Evolutionary conservation across 92 coral and sea anemone genomes (phyloP).

Genomic region (Epizoanthus scotinus): DNA sequence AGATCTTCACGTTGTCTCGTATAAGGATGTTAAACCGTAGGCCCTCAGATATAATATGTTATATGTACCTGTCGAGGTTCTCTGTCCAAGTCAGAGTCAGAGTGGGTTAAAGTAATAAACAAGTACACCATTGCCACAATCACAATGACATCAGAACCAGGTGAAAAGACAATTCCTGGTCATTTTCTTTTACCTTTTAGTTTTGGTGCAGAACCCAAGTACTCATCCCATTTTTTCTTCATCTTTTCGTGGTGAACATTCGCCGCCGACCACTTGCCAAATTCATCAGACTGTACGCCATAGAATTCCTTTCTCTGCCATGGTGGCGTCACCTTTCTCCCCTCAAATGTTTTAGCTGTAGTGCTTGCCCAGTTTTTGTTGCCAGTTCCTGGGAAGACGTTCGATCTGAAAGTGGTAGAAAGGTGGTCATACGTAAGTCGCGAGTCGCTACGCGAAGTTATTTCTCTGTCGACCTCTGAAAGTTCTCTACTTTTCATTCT

Average conservation of each 20-base stretch:
- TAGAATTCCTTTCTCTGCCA: constrained; percentile 69
- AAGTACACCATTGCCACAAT: too few relatives aligned
- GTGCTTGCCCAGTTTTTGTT: constrained; percentile 85
- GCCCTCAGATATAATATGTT: too few relatives aligned
- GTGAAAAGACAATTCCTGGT: too few relatives aligned
- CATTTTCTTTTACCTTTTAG: constrained; percentile 70
- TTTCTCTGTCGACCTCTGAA: neutral
- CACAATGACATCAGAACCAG: too few relatives aligned
- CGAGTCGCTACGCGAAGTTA: neutral
- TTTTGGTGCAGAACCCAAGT: constrained; percentile 73
- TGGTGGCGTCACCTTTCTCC: constrained; percentile 59
- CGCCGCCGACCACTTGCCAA: constrained; percentile 94
- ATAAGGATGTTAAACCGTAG: too few relatives aligned
- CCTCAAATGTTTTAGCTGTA: constrained; percentile 62
- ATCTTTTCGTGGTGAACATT: constrained; percentile 90
- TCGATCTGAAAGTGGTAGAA: constrained; percentile 79
- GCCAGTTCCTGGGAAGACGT: constrained; percentile 93
- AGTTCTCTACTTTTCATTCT: constrained; percentile 9
- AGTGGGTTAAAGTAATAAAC: too few relatives aligned
- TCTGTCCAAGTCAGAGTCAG: too few relatives aligned
- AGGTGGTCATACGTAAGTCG: constrained; percentile 59
- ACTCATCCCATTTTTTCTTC: constrained; percentile 92
- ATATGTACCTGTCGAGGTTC: too few relatives aligned
- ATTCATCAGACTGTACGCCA: constrained; percentile 84
- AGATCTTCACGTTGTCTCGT: too few relatives aligned